Conservation (phyloP, 2,797 vertebrate species). For the Acanthiza pusilla region DNA sequence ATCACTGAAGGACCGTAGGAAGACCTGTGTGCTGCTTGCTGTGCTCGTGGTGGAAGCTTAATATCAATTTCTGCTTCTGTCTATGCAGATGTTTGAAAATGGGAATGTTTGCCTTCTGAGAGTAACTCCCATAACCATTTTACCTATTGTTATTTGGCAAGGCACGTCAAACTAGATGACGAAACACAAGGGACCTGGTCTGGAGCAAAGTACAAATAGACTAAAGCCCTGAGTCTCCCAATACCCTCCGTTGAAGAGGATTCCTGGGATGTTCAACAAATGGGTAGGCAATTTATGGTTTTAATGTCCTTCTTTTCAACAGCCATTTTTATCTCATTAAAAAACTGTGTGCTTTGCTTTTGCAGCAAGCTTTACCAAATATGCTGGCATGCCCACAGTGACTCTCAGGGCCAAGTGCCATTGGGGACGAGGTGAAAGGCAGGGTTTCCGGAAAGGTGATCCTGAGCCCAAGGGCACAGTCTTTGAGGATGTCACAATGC, state of each 20-base stretch:
- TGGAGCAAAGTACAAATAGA: background rate
- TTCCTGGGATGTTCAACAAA: background rate
- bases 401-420: background rate
- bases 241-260: background rate
- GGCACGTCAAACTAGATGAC: background rate
- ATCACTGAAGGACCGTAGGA: background rate
- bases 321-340: background rate
- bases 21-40: fast-evolving
- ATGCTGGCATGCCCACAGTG: background rate
- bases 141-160: background rate
- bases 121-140: background rate
- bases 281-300: background rate
- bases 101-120: background rate
- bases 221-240: background rate
- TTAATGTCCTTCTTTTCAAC: background rate
- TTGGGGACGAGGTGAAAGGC: background rate
- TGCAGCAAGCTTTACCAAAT: background rate
- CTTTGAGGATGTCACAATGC: background rate
- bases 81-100: background rate
- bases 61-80: background rate
- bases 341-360: background rate
- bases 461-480: background rate
- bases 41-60: background rate
- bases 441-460: background rate
- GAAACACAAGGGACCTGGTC: background rate